Evolutionary conservation across 2,888 invertebrate species (phyloP).

Genomic region (Helleia helle): DNA sequence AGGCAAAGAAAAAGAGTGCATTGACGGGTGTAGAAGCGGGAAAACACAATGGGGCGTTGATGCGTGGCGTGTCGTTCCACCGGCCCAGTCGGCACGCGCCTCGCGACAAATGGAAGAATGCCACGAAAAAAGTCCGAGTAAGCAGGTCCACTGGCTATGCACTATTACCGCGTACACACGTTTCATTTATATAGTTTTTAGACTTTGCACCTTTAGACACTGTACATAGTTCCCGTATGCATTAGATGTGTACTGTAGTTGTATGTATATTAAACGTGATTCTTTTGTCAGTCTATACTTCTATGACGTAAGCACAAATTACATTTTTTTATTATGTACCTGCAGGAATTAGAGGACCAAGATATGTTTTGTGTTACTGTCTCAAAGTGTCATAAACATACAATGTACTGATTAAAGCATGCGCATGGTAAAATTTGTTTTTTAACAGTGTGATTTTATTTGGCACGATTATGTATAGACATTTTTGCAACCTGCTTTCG

Average conservation of each 20-base stretch:
- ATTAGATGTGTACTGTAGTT: conserved; percentile 6
- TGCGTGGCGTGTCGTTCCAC: conserved; percentile 78
- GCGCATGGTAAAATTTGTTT: conserved; percentile 24
- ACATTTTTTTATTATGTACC: too few species aligned
- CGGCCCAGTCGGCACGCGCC: conserved; percentile 70
- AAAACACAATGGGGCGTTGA: conserved; percentile 75
- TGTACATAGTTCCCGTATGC: not conserved
- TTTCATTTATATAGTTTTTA: not conserved
- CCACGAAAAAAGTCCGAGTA: conserved; percentile 86
- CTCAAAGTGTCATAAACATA: too few species aligned
- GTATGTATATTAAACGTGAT: conserved; percentile 1
- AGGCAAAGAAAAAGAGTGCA: conserved; percentile 77
- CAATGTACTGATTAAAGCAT: too few species aligned
- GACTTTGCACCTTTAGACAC: not conserved
- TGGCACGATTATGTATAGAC: conserved; percentile 28
- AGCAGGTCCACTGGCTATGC: conserved; percentile 45
- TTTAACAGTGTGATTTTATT: conserved; percentile 26
- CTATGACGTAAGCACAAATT: too few species aligned
- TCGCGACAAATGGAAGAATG: conserved; percentile 77
- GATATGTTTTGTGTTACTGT: too few species aligned
- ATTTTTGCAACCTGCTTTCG: conserved; percentile 70
- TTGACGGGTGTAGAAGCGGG: conserved; percentile 79
- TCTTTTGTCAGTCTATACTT: too few species aligned
- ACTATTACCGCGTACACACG: conserved; percentile 10
- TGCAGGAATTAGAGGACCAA: too few species aligned